These are phyloP conservation scores for Aselliscus stoliczkanus DNA, from an alignment of 2,797 vertebrate genomes.

Conservation along the genomic window DNA sequence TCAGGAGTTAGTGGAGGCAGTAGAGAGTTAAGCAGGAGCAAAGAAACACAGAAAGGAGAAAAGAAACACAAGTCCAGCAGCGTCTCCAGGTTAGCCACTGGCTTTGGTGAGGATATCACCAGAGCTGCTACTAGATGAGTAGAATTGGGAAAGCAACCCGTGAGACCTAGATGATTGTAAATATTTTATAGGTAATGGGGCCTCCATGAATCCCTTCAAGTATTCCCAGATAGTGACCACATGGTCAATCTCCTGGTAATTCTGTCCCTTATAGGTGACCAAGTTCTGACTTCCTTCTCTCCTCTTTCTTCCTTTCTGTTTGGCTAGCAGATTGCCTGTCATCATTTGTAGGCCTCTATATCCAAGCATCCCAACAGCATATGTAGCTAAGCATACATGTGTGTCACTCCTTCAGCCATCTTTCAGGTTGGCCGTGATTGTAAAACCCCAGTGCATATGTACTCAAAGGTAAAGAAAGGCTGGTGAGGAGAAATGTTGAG, in stretches of 20 bases:
- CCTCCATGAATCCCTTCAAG: neutral
- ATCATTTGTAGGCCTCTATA: neutral
- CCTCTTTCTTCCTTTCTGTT: neutral
- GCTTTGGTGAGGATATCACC: neutral
- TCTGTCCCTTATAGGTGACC: neutral
- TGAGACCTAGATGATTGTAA: neutral
- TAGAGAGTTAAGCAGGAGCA: neutral
- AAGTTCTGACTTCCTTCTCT: neutral
- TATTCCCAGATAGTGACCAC: neutral
- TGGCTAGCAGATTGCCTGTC: neutral
- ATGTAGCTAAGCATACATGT: neutral
- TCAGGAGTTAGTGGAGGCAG: neutral
- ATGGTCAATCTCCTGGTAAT: neutral
- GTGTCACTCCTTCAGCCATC: neutral
- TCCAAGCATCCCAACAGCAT: neutral
- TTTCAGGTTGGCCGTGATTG: neutral
- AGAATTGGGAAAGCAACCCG: neutral
- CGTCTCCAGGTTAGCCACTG: no score
- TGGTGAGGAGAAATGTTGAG: neutral
- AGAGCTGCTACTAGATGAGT: neutral
- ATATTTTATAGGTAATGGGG: neutral
- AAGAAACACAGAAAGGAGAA: neutral
- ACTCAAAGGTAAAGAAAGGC: neutral
- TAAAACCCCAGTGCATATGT: fast-evolving
- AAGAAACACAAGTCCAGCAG: no score